These are phyloP conservation scores for Anthonomus grandis DNA, from an alignment of 1,140 invertebrate genomes.

Conservation along the genomic window DNA sequence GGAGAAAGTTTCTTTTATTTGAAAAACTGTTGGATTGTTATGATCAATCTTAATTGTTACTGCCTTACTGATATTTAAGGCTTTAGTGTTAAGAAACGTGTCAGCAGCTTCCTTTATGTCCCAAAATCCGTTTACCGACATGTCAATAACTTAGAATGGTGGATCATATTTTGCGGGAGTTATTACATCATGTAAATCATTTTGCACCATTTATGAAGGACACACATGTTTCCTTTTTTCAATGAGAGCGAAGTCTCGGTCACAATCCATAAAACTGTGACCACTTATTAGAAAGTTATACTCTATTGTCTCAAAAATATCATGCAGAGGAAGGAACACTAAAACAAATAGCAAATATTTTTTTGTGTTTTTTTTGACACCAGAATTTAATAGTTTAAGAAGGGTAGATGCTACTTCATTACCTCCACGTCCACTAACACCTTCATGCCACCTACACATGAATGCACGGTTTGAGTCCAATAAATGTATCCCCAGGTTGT, in stretches of 20 bases:
- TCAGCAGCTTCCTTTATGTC: slow-evolving; percentile 12
- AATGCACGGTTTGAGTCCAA: not conserved
- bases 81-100: slow-evolving; percentile 5
- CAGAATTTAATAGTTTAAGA: slow-evolving; percentile 10
- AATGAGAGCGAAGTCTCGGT: slow-evolving; percentile 17
- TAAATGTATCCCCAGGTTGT: slow-evolving; percentile 21
- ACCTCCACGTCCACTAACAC: slow-evolving; percentile 14
- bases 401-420: slow-evolving; percentile 19
- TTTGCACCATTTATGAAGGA: slow-evolving; percentile 2
- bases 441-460: slow-evolving; percentile 23
- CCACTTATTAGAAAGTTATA: slow-evolving; percentile 17
- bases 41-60: slow-evolving; percentile 11
- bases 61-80: slow-evolving; percentile 16
- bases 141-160: slow-evolving; percentile 13
- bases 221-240: slow-evolving; percentile 12
- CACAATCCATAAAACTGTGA: slow-evolving; percentile 14
- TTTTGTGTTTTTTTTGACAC: slow-evolving; percentile 4
- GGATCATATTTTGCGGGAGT: slow-evolving; percentile 12
- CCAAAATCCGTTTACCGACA: slow-evolving; percentile 8
- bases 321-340: slow-evolving; percentile 5
- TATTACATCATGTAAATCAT: slow-evolving; percentile 8
- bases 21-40: slow-evolving; percentile 4
- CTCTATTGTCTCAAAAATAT: slow-evolving; percentile 18
- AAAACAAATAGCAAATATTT: slow-evolving; percentile 15
- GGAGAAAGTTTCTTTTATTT: slow-evolving; percentile 8